A percentile compares a stretch with the other conserved stretches of the same genome.
Conservation (phyloP, 2,113 vertebrate genomes). For the Rutilus rutilus region DNA sequence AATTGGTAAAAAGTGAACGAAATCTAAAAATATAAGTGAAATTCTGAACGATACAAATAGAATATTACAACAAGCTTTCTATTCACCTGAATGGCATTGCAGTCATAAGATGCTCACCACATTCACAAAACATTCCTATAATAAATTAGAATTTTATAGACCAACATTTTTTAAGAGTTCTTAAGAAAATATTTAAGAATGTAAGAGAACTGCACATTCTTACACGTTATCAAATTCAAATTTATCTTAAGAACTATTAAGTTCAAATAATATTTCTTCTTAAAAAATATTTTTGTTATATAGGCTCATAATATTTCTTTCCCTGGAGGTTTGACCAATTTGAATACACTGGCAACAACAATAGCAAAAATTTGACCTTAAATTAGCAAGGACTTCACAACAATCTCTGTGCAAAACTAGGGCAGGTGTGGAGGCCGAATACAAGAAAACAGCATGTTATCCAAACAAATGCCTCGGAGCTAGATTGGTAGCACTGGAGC, state of each 20-base stretch:
- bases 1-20: not conserved
- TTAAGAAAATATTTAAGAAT: not conserved
- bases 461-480: not conserved
- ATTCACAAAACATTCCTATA: not conserved
- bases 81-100: not conserved
- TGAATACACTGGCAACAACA: not conserved
- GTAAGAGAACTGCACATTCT: not conserved
- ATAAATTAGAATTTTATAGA: not conserved
- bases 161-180: not conserved
- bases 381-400: not conserved
- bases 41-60: not conserved
- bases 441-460: constrained; percentile 19
- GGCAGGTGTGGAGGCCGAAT: constrained; percentile 19
- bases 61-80: not conserved
- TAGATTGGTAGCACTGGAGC: constrained; percentile 22
- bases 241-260: not conserved
- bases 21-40: not conserved
- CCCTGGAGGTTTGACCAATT: not conserved
- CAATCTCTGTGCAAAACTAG: constrained; percentile 8
- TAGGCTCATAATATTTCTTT: not conserved
- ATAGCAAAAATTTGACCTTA: not conserved
- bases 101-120: not conserved
- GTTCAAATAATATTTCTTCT: too few species aligned
- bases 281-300: not conserved
- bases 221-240: not conserved